A percentile compares a stretch with the other conserved stretches of the same genome.
Evolutionary conservation across 2,888 invertebrate genomes (phyloP).

Genomic region (Oscheius sp.): DNA sequence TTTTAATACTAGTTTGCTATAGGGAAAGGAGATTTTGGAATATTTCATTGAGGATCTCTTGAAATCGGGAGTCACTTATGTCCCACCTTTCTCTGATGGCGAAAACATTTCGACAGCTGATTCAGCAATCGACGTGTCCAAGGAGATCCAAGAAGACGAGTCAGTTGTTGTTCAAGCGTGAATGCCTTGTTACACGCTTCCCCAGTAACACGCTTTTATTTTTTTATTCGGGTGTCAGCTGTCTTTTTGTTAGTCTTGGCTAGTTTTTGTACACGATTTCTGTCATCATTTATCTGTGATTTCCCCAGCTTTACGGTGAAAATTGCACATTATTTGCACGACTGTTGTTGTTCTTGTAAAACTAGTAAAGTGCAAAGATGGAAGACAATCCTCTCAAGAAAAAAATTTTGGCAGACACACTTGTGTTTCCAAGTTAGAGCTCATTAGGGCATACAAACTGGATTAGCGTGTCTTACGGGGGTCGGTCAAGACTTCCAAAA

Average conservation of each 20-base stretch:
- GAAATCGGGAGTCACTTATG: slow-evolving; percentile 79
- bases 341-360: slow-evolving; percentile 14
- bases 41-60: slow-evolving; percentile 83
- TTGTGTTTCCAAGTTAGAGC: slow-evolving; percentile 22
- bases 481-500: neutral
- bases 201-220: neutral
- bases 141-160: slow-evolving; percentile 40
- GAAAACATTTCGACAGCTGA: slow-evolving; percentile 48
- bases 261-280: neutral
- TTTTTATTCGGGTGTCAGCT: slow-evolving; percentile 12
- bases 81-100: slow-evolving; percentile 73
- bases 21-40: slow-evolving; percentile 94
- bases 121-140: slow-evolving; percentile 60
- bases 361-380: slow-evolving; percentile 12
- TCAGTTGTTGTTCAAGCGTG: slow-evolving; percentile 25
- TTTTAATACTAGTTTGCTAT: no score
- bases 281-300: slow-evolving; percentile 14
- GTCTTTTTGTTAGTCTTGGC: slow-evolving; percentile 10
- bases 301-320: slow-evolving; percentile 15
- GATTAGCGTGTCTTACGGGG: slow-evolving; percentile 15
- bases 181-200: neutral
- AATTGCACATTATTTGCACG: slow-evolving; percentile 1
- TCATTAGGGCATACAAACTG: slow-evolving; percentile 20
- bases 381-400: no score
- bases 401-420: no score